A percentile compares a stretch with the other conserved stretches of the same genome.
Conservation (phyloP, 2,113 vertebrate species). For the Pteropus alecto region DNA sequence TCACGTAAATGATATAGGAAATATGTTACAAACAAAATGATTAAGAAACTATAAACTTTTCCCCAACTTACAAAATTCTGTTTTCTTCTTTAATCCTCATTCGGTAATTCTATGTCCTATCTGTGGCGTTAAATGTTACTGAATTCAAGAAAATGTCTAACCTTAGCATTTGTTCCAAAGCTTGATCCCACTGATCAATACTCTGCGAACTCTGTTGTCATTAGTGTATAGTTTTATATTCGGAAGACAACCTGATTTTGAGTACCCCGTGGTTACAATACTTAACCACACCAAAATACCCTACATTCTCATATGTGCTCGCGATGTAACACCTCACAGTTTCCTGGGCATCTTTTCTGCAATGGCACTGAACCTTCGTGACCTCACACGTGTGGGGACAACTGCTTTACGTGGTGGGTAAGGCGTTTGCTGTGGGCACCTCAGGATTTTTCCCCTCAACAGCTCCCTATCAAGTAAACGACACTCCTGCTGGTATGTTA, state of each 20-base stretch:
- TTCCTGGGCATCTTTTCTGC: not conserved
- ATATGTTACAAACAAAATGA: too few species aligned
- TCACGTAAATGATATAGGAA: too few species aligned
- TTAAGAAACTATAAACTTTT: not conserved
- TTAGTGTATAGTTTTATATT: not conserved
- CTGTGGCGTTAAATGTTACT: not conserved
- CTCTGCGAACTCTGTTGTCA: not conserved
- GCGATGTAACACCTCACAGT: accelerated
- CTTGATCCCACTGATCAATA: not conserved
- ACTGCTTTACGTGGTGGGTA: not conserved
- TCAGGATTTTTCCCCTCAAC: not conserved
- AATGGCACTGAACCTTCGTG: not conserved
- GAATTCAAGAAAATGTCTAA: not conserved
- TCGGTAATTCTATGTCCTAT: not conserved
- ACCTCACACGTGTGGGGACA: not conserved
- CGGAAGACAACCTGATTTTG: not conserved
- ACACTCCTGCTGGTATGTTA: not conserved
- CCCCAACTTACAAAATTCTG: not conserved
- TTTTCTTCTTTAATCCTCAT: not conserved
- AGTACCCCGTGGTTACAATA: not conserved
- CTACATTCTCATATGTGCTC: not conserved
- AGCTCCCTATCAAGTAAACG: not conserved
- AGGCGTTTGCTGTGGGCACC: not conserved
- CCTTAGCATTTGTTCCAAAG: not conserved
- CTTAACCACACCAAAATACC: not conserved